Percentiles rank a stretch among this genome's conserved stretches.
phyloP scores from a whole-genome alignment of 1,140 invertebrate genomes.

The Bradynema listronoti region DNA sequence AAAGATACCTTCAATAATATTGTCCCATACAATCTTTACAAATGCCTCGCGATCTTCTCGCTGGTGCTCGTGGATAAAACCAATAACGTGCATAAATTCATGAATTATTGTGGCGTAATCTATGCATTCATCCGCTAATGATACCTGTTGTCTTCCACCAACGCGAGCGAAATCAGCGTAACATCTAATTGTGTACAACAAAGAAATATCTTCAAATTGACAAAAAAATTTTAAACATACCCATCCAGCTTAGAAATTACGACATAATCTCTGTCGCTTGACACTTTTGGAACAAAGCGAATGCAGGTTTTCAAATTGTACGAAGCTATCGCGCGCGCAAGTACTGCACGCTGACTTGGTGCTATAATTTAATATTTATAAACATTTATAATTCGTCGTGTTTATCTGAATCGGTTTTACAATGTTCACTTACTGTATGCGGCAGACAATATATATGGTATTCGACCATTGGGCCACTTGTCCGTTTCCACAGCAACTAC shows the following conservation, averaged over 20 bases:
- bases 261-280: slow-evolving; percentile 49
- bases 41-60: slow-evolving; percentile 53
- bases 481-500: slow-evolving; percentile 53
- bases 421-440: slow-evolving; percentile 48
- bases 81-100: slow-evolving; percentile 57
- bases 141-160: slow-evolving; percentile 54
- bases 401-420: slow-evolving; percentile 3
- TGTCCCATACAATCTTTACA: slow-evolving; percentile 48
- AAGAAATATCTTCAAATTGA: not conserved
- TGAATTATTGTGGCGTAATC: slow-evolving; percentile 57
- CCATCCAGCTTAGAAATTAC: slow-evolving; percentile 55
- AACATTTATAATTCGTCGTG: slow-evolving; percentile 8
- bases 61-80: slow-evolving; percentile 57
- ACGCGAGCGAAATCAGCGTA: slow-evolving; percentile 57
- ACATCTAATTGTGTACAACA: slow-evolving; percentile 29
- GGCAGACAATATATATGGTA: slow-evolving; percentile 53
- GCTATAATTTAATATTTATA: slow-evolving; percentile 37
- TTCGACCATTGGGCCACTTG: slow-evolving; percentile 54
- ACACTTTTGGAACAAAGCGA: slow-evolving; percentile 54
- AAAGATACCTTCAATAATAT: slow-evolving; percentile 48
- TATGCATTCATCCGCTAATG: slow-evolving; percentile 56
- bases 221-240: slow-evolving; percentile 22
- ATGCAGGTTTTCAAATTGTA: slow-evolving; percentile 54
- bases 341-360: slow-evolving; percentile 43
- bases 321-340: slow-evolving; percentile 47